These are phyloP conservation scores for Deroplatys truncata DNA, from an alignment of 2,888 invertebrate genomes.

Conservation along the genomic window DNA sequence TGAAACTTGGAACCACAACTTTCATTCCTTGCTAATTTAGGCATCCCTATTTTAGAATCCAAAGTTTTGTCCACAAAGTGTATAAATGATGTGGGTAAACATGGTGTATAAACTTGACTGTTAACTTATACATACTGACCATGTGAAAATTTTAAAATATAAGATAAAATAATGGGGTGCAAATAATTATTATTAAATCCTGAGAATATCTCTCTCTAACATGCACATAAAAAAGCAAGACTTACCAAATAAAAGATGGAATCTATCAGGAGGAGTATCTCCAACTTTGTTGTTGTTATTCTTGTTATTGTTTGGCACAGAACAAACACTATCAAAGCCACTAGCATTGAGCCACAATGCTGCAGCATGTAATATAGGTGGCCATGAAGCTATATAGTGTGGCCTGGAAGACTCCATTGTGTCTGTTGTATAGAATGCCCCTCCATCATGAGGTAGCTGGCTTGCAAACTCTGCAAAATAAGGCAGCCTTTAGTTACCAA, in stretches of 20 bases:
- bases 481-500: background rate
- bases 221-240: conserved; percentile 10
- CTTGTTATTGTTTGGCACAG: conserved; percentile 34
- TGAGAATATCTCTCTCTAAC: no score
- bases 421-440: conserved; percentile 96
- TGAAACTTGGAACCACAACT: no score
- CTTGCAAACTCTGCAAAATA: conserved; percentile 74
- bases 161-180: no score
- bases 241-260: conserved; percentile 86
- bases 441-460: conserved; percentile 92
- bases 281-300: conserved; percentile 41
- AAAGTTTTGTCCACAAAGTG: no score
- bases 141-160: no score
- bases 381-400: conserved; percentile 92
- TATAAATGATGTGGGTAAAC: no score
- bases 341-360: conserved; percentile 78
- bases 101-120: no score
- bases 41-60: no score
- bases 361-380: conserved; percentile 90
- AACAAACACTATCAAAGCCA: conserved; percentile 50
- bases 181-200: no score
- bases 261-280: conserved; percentile 60
- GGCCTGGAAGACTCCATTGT: conserved; percentile 89
- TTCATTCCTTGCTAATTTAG: no score
- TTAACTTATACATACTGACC: no score